Base-by-base conservation (phyloP, 2,888 invertebrate species). In the Prenolepis imparis region DNA sequence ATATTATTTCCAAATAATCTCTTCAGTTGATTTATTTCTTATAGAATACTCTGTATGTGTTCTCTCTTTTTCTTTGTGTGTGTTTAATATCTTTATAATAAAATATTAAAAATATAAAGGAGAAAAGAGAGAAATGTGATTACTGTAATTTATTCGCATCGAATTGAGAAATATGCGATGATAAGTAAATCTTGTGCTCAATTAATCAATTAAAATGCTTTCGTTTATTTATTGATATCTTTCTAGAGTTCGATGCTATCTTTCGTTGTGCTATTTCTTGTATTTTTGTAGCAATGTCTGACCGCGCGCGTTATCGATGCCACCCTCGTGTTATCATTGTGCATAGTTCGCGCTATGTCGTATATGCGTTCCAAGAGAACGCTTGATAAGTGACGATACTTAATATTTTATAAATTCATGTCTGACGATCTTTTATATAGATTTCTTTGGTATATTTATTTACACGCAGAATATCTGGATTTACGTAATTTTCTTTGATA, bases 281-380 rank as follows among this genome's bases (percentile, higher is more conserved):
- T 15, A 70, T 57, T 70, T 77, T 78, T 77, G 1, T 41, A 3
- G 9, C 32, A 28, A 55, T 77, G 32, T 41, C 2, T 39, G 15
- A 70, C 73, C 41, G 57, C 41, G 41, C 41, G 41, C 32, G 44
- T 78, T 68, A 57, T 78, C 57, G 41, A 57, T 11, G 11, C 21
- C 57, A 55, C n/a, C 1, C 24, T 78, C n/a, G 41, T 57, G 41
- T 78, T 77, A 70, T 57, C 57, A 68, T 39, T n/a, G 11, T 48
- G 6, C 8, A 64, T 6, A 39, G 12, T 41, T 28, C 4, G 24
- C 39, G 3, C 9, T 41, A 77, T 39, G 12, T 66, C 21, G 8
- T 8, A 39, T 21, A 24, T 77, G 39, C 74, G 55, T 63, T 44
- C 2, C n/a, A 77, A 9, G 24, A 48, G n/a, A n/a, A 52, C 52